Evolutionary conservation across 2,888 invertebrate species (phyloP).

Genomic region (Oscheius sp.): DNA sequence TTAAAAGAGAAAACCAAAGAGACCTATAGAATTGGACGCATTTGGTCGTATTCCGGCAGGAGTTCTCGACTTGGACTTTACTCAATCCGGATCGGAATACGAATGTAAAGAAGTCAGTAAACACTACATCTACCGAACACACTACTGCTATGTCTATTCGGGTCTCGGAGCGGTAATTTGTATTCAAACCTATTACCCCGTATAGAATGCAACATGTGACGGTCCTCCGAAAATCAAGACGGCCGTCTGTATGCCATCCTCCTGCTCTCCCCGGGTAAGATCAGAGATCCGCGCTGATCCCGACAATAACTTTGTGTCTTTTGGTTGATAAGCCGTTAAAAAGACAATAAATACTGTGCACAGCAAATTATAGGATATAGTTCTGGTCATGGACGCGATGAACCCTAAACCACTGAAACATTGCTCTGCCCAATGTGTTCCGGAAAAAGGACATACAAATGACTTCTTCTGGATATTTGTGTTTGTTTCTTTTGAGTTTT

Average conservation of each 20-base stretch:
- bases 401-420: conserved; percentile 28
- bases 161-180: conserved; percentile 14
- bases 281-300: no score
- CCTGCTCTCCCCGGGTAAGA: conserved; percentile 29
- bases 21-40: conserved; percentile 44
- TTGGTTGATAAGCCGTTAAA: conserved; percentile 16
- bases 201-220: conserved; percentile 21
- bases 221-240: neutral
- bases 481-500: conserved; percentile 24
- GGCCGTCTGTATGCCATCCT: conserved; percentile 44
- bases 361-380: conserved; percentile 26
- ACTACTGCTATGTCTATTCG: conserved; percentile 39
- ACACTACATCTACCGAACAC: conserved; percentile 40
- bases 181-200: conserved; percentile 12
- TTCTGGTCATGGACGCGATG: conserved; percentile 30
- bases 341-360: neutral
- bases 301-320: neutral
- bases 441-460: conserved; percentile 32
- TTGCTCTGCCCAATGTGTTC: conserved; percentile 34
- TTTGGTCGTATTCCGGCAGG: conserved; percentile 42
- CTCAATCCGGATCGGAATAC: conserved; percentile 37
- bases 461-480: conserved; percentile 36
- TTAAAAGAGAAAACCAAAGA: no score
- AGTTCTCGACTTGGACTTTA: conserved; percentile 36
- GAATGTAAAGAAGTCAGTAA: conserved; percentile 38